Conservation (phyloP, 2,888 invertebrate genomes). For the Drosophila neutralis region DNA sequence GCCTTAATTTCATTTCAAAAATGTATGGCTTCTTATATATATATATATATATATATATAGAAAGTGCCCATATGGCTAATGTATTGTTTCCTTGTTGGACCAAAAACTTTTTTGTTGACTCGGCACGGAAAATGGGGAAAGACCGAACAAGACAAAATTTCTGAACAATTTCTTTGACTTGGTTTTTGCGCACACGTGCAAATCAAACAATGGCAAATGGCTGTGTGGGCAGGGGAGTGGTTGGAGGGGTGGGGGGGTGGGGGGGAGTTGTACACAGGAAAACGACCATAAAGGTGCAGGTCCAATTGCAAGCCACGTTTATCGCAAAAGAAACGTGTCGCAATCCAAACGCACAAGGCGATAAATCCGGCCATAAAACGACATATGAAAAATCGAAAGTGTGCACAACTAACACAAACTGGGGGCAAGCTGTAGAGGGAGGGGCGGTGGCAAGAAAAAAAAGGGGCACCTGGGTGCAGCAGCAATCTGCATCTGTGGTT, state of each 20-base stretch:
- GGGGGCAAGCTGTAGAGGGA: background rate
- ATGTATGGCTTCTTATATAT: background rate
- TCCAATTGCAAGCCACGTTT: constrained; percentile 53
- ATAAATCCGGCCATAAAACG: constrained; percentile 50
- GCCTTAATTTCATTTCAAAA: constrained; percentile 30
- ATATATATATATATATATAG: background rate
- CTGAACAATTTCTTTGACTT: constrained; percentile 33
- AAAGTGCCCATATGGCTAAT: constrained; percentile 20
- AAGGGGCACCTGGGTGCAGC: constrained; percentile 24
- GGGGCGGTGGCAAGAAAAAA: constrained; percentile 20
- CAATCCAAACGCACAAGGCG: constrained; percentile 49
- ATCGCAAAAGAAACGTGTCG: constrained; percentile 47
- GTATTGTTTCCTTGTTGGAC: constrained; percentile 43
- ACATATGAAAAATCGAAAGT: constrained; percentile 75
- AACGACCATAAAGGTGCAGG: constrained; percentile 65
- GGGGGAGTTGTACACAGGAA: constrained; percentile 17
- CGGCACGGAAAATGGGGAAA: constrained; percentile 32
- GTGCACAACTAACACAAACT: constrained; percentile 40
- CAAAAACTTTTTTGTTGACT: constrained; percentile 47
- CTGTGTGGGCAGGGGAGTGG: background rate
- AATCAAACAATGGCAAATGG: constrained; percentile 33
- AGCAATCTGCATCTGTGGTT: constrained; percentile 48
- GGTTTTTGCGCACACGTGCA: constrained; percentile 66
- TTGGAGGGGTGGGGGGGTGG: background rate
- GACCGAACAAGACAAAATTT: constrained; percentile 45